Conservation (phyloP, 1,140 invertebrate genomes). For the Brachionus sp. region DNA sequence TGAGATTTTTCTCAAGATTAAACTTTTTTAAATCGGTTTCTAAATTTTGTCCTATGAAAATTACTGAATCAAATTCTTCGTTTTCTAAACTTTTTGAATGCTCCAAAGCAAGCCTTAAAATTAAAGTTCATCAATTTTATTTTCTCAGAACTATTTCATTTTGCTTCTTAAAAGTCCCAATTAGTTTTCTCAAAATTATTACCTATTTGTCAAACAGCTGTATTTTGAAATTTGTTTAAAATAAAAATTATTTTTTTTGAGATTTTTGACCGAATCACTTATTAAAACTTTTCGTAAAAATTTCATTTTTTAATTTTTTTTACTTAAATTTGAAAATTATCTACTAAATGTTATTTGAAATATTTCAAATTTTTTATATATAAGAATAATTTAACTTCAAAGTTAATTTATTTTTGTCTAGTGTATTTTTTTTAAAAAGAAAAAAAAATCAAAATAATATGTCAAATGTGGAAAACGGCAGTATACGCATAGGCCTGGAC, state of each 20-base stretch:
- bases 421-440: neutral
- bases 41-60: constrained; percentile 11
- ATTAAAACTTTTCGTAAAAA: neutral
- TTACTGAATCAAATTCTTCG: neutral
- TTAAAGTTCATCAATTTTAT: no score
- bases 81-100: neutral
- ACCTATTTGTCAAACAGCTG: constrained; percentile 10
- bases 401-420: constrained; percentile 14
- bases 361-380: constrained; percentile 7
- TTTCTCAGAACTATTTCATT: neutral
- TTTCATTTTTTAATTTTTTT: neutral
- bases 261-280: neutral
- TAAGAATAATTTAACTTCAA: constrained; percentile 12
- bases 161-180: no score
- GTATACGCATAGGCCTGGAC: constrained; percentile 65
- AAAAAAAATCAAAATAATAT: neutral
- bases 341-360: neutral
- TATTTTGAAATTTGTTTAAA: neutral
- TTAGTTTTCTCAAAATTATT: neutral
- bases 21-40: constrained; percentile 31
- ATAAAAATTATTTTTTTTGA: neutral
- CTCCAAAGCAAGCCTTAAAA: neutral
- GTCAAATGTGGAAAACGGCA: neutral
- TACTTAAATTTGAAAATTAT: neutral
- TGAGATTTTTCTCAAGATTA: constrained; percentile 10